Evolutionary conservation across 2,113 vertebrate species (phyloP).

Genomic region (Centrocercus urophasianus): DNA sequence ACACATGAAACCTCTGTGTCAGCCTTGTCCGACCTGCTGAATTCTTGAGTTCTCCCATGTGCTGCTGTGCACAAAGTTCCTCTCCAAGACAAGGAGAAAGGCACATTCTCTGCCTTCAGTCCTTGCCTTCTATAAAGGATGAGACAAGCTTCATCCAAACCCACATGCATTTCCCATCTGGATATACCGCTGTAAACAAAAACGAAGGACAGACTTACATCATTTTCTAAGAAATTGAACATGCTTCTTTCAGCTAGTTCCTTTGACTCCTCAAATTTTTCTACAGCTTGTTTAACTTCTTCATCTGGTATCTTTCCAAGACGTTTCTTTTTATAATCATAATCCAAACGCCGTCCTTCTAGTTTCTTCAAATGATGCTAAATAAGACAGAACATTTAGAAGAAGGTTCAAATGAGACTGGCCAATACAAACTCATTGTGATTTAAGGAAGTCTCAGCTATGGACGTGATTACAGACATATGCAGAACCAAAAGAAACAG

Average conservation of each 20-base stretch:
- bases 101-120: neutral
- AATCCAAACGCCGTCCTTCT: constrained; percentile 94
- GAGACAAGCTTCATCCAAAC: neutral
- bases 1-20: neutral
- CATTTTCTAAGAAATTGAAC: constrained; percentile 97
- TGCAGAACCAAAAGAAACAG: neutral
- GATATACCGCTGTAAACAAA: neutral
- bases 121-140: neutral
- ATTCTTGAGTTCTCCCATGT: neutral
- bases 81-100: neutral
- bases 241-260: constrained; percentile 96
- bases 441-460: neutral
- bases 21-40: neutral
- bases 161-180: neutral
- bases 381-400: neutral
- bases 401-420: neutral
- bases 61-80: neutral
- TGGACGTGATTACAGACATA: neutral
- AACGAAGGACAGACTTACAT: constrained; percentile 81
- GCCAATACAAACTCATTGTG: neutral
- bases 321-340: constrained; percentile 94
- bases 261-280: constrained; percentile 96
- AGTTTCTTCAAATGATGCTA: constrained; percentile 95
- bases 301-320: constrained; percentile 92
- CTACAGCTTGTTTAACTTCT: constrained; percentile 91